Percentiles rank a stretch among this genome's conserved stretches.
Evolutionary conservation across 2,113 vertebrate genomes (phyloP).

Genomic region (Gavia stellata): DNA sequence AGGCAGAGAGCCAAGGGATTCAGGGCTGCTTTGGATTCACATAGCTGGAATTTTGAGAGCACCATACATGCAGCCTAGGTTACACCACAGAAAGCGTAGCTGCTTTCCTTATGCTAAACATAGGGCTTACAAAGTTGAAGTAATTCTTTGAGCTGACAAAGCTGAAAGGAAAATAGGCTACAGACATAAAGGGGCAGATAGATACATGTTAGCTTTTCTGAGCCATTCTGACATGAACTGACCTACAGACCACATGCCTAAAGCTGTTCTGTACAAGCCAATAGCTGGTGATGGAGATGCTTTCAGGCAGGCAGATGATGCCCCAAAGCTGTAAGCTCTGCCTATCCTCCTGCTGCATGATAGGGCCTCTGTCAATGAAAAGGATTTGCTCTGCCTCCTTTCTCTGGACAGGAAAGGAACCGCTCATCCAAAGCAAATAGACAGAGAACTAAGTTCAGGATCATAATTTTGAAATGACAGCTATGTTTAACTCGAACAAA

Average conservation of each 20-base stretch:
- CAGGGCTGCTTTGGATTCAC: not conserved
- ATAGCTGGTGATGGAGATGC: not conserved
- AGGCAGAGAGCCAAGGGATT: not conserved
- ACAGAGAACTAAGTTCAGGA: not conserved
- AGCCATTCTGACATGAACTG: not conserved
- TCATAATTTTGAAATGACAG: not conserved
- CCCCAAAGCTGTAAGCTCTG: not conserved
- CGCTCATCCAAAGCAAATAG: not conserved
- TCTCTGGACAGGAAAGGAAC: not conserved
- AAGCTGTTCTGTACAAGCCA: accelerated
- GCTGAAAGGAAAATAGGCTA: not conserved
- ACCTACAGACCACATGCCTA: accelerated
- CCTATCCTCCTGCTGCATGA: not conserved
- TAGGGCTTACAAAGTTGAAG: not conserved
- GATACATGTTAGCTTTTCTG: not conserved
- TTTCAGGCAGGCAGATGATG: not conserved
- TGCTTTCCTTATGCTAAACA: not conserved
- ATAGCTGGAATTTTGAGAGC: not conserved
- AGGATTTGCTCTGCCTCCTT: not conserved
- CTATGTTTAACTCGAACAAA: not conserved
- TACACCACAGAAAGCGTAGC: accelerated
- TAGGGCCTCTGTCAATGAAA: not conserved
- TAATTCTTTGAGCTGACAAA: not conserved
- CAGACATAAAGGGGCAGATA: not conserved
- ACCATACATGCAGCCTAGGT: accelerated